A percentile compares a stretch with the other conserved stretches of the same genome.
These are phyloP conservation scores for Cheilosia variabilis DNA, from an alignment of 2,888 invertebrate species.

Conservation along the genomic window DNA sequence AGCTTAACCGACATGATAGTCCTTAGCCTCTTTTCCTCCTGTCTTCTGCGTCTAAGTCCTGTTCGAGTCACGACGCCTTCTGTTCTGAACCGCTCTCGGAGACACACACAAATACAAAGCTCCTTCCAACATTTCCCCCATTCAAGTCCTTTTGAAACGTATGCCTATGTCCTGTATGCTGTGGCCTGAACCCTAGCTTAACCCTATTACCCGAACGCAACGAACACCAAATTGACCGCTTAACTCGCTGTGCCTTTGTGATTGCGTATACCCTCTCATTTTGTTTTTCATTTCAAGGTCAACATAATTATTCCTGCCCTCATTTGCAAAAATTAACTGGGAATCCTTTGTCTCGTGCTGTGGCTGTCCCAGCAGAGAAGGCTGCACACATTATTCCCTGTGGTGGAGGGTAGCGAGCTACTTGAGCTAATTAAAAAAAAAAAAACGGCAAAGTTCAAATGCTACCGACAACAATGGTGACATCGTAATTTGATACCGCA, in stretches of 20 bases:
- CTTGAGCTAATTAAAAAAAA: slow-evolving; percentile 72
- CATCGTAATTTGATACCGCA: slow-evolving; percentile 66
- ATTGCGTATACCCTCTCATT: slow-evolving; percentile 32
- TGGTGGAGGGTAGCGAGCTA: slow-evolving; percentile 36
- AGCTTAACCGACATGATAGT: no score
- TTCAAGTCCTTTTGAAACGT: not conserved
- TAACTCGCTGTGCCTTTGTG: slow-evolving; percentile 41
- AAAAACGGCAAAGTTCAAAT: slow-evolving; percentile 47
- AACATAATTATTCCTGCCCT: slow-evolving; percentile 72
- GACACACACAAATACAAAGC: not conserved
- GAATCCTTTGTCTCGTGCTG: slow-evolving; percentile 63
- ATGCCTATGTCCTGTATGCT: not conserved
- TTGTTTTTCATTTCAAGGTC: slow-evolving; percentile 56
- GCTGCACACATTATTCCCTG: slow-evolving; percentile 22
- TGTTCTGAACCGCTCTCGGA: no score
- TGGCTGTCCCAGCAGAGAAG: slow-evolving; percentile 41
- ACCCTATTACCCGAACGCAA: slow-evolving; percentile 31
- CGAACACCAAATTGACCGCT: slow-evolving; percentile 55
- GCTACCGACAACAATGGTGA: slow-evolving; percentile 59
- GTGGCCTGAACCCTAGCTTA: slow-evolving; percentile 4
- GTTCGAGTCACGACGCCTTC: no score
- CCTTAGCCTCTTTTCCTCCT: no score
- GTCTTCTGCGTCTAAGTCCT: no score
- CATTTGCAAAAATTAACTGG: slow-evolving; percentile 69
- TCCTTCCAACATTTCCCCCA: not conserved